A percentile compares a stretch with the other conserved stretches of the same genome.
phyloP scores from a whole-genome alignment of 2,797 vertebrate genomes.

The Natrix natrix region DNA sequence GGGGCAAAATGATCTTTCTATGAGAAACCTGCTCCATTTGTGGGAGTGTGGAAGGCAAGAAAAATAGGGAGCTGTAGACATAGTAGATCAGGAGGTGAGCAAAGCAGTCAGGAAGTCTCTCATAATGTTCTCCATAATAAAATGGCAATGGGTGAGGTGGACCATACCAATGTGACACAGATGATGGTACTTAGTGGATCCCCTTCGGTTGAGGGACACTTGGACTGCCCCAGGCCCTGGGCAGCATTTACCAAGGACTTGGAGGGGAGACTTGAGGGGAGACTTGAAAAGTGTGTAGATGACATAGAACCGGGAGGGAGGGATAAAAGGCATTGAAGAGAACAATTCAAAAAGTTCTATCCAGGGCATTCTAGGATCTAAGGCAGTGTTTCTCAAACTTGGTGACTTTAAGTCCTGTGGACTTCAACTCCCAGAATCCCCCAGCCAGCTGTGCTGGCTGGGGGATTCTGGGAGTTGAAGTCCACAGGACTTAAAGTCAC shows the following conservation, averaged over 20 bases:
- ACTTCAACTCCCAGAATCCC: too few species aligned
- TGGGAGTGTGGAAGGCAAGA: not conserved
- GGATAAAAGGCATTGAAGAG: not conserved
- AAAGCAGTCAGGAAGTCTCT: not conserved
- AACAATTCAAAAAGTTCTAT: not conserved
- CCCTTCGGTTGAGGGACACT: not conserved
- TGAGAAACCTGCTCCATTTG: not conserved
- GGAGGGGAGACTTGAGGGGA: not conserved
- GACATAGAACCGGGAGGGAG: not conserved
- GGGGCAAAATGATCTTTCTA: not conserved
- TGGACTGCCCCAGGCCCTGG: not conserved
- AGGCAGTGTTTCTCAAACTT: too few species aligned
- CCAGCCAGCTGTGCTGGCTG: too few species aligned
- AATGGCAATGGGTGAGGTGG: not conserved
- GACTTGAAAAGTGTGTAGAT: not conserved
- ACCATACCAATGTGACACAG: not conserved
- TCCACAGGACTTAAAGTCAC: too few species aligned
- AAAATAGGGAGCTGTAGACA: not conserved
- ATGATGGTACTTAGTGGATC: not conserved
- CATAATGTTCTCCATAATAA: not conserved
- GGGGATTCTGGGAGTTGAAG: too few species aligned
- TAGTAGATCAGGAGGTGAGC: not conserved
- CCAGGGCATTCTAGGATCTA: not conserved
- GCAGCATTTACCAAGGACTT: not conserved
- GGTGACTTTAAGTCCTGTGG: too few species aligned